A percentile compares a stretch with the other conserved stretches of the same genome.
phyloP scores from a whole-genome alignment of 2,888 invertebrate genomes.

The Agriopis leucophaearia region DNA sequence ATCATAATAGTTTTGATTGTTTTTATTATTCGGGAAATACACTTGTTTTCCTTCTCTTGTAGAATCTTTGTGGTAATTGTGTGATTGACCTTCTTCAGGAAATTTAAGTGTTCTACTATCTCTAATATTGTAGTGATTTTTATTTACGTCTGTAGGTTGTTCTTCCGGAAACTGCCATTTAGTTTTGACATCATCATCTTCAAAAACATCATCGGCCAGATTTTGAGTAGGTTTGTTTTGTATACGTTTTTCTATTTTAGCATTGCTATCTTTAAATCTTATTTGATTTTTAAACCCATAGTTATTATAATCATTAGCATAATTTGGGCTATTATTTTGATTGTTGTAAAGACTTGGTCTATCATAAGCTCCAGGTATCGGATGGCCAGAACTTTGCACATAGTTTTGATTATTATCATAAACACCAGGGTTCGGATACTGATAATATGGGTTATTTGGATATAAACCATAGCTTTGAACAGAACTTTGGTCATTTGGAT shows the following conservation, averaged over 20 bases:
- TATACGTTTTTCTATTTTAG: conserved; percentile 67
- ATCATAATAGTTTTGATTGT: conserved; percentile 26
- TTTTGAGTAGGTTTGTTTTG: conserved; percentile 64
- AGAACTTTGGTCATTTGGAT: conserved; percentile 34
- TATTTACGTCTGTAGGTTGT: conserved; percentile 37
- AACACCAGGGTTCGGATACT: conserved; percentile 30
- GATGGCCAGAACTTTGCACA: background rate
- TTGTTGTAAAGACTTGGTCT: conserved; percentile 40
- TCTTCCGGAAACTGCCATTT: conserved; percentile 69
- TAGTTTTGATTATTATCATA: conserved; percentile 5
- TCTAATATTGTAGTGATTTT: conserved; percentile 42
- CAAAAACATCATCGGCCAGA: conserved; percentile 35
- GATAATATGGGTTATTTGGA: conserved; percentile 35
- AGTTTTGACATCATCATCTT: conserved; percentile 46
- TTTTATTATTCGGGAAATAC: conserved; percentile 47
- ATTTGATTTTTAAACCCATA: conserved; percentile 47
- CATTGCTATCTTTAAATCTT: conserved; percentile 48
- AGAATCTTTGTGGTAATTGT: conserved; percentile 37
- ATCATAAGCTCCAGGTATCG: conserved; percentile 3
- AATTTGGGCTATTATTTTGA: conserved; percentile 55
- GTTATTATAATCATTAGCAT: conserved; percentile 54
- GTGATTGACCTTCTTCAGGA: conserved; percentile 50
- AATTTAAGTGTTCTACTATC: conserved; percentile 55
- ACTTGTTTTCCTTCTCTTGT: conserved; percentile 52
- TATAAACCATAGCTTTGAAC: conserved; percentile 39